These are phyloP conservation scores for Elysia crispata DNA, from an alignment of 2,888 invertebrate species.

Conservation along the genomic window DNA sequence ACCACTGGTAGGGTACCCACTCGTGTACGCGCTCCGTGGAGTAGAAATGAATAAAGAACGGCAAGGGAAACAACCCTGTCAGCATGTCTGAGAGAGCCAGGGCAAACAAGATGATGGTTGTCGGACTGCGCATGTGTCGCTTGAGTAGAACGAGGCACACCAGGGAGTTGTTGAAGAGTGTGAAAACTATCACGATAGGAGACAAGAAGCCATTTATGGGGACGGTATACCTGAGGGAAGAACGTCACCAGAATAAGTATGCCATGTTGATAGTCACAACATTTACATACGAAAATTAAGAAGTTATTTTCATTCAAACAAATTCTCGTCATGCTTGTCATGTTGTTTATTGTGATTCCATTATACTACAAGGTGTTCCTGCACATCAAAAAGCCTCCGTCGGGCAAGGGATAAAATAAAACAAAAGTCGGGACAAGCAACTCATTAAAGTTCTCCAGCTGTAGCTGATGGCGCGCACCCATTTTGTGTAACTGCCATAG, in stretches of 20 bases:
- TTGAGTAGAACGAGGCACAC: slow-evolving; percentile 93
- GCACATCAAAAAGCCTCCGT: no score
- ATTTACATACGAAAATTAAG: no score
- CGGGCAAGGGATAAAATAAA: no score
- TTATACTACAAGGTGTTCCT: no score
- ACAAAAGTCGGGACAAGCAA: no score
- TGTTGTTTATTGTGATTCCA: no score
- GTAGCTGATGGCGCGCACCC: no score
- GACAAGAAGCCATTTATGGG: slow-evolving; percentile 87
- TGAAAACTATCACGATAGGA: slow-evolving; percentile 90
- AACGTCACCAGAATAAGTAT: slow-evolving; percentile 37
- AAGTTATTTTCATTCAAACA: no score
- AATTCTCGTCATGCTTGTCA: no score
- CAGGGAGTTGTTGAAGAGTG: slow-evolving; percentile 92
- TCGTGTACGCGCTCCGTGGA: slow-evolving; percentile 92
- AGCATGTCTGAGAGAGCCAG: slow-evolving; percentile 97
- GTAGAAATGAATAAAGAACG: slow-evolving; percentile 92
- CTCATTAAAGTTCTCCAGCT: no score
- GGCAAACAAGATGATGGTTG: slow-evolving; percentile 92
- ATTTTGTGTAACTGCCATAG: no score
- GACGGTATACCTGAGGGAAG: slow-evolving; percentile 60
- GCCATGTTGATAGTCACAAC: no score
- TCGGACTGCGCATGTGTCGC: slow-evolving; percentile 93
- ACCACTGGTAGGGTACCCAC: slow-evolving; percentile 85
- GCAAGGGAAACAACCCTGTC: slow-evolving; percentile 81